A percentile compares a stretch with the other conserved stretches of the same genome.
Conservation (phyloP, 2,113 vertebrate genomes). For the Procavia capensis region DNA sequence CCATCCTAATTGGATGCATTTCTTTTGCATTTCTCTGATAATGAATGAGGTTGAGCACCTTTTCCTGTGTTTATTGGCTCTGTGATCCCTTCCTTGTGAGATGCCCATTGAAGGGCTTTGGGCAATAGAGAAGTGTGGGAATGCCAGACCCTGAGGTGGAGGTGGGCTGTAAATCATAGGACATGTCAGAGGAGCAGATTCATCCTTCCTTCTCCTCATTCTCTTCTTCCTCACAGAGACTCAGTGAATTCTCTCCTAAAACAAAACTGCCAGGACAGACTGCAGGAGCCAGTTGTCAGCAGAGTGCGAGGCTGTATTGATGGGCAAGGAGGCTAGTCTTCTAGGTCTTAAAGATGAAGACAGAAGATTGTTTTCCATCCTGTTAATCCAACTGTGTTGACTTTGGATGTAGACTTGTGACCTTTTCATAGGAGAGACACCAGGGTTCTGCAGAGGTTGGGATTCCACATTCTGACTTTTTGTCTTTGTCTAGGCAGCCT, state of each 20-base stretch:
- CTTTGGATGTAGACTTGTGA: neutral
- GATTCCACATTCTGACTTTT: neutral
- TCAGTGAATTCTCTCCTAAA: neutral
- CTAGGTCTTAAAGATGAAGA: neutral
- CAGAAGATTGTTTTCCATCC: neutral
- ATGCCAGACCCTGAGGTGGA: neutral
- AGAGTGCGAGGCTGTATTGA: neutral
- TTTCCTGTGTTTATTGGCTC: neutral
- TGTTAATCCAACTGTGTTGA: slow-evolving; percentile 46
- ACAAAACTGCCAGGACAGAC: no score
- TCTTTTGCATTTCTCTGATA: neutral
- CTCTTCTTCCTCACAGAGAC: neutral
- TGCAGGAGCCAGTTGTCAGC: neutral
- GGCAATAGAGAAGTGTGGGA: neutral
- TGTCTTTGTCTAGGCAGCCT: neutral
- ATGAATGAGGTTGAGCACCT: neutral
- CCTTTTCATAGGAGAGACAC: neutral
- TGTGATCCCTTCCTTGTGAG: neutral
- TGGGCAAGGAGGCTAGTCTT: neutral
- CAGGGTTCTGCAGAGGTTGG: neutral
- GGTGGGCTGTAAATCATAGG: neutral
- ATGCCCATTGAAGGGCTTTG: neutral
- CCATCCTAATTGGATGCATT: neutral
- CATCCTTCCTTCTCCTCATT: neutral
- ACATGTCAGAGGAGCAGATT: neutral